Conservation (phyloP, 2,888 invertebrate species). For the Mesorhabditis spiculigera region DNA sequence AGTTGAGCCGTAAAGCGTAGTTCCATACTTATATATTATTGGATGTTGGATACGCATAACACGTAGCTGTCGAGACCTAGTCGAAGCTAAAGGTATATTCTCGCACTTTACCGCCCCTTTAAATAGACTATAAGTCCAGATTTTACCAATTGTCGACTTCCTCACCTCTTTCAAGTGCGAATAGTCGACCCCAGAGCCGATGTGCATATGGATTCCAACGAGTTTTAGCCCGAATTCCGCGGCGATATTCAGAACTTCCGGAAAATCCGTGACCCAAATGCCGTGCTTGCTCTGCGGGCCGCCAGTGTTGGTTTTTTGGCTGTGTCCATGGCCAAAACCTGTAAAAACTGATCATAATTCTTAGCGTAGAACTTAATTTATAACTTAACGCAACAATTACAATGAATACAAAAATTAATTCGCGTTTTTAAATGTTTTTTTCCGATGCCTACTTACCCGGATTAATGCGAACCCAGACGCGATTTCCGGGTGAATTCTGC, state of each 20-base stretch:
- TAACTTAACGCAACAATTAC: not conserved
- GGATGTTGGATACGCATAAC: no score
- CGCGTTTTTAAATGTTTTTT: no score
- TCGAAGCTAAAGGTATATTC: no score
- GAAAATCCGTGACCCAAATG: not conserved
- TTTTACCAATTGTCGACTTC: no score
- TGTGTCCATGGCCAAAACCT: not conserved
- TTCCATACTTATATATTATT: no score
- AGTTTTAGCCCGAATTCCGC: not conserved
- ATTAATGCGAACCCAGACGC: not conserved
- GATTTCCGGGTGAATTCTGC: not conserved
- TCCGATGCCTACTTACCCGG: not conserved
- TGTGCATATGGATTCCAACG: not conserved
- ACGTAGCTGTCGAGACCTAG: no score
- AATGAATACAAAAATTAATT: no score
- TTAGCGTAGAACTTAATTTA: not conserved
- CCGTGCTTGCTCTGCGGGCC: slow-evolving; percentile 5
- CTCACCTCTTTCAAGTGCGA: not conserved
- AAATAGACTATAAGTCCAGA: no score
- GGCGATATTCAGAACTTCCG: not conserved
- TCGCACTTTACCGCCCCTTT: no score
- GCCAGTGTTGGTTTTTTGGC: not conserved
- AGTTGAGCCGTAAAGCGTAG: no score
- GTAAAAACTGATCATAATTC: not conserved
- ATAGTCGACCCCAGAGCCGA: not conserved